These are phyloP conservation scores for Tineola bisselliella DNA, from an alignment of 2,888 invertebrate species.

Conservation along the genomic window DNA sequence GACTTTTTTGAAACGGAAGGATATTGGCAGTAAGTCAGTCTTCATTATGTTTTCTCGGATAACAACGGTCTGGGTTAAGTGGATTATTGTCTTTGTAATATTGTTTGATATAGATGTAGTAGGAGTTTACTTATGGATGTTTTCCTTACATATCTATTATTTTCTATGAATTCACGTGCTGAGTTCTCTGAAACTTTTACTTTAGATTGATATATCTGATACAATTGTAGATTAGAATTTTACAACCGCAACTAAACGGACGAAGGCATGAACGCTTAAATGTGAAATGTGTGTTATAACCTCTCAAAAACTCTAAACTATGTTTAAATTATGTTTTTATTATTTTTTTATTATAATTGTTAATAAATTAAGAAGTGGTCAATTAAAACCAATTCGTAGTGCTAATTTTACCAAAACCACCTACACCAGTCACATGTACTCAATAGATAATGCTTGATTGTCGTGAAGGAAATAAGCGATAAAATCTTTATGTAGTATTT, in stretches of 20 bases:
- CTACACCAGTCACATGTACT: too few species aligned
- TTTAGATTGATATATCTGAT: neutral
- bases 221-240: too few species aligned
- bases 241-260: too few species aligned
- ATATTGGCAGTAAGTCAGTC: slow-evolving; percentile 15
- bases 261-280: too few species aligned
- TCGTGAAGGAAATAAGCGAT: neutral
- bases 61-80: slow-evolving; percentile 16
- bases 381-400: too few species aligned
- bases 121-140: neutral
- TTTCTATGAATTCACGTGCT: neutral
- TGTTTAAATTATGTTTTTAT: neutral
- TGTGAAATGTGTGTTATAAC: too few species aligned
- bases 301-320: too few species aligned
- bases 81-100: slow-evolving; percentile 21
- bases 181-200: neutral
- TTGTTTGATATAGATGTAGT: neutral
- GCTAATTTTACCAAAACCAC: too few species aligned
- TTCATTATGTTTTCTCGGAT: slow-evolving; percentile 15
- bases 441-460: neutral
- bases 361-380: too few species aligned
- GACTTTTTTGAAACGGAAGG: slow-evolving; percentile 9
- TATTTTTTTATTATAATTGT: neutral
- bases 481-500: too few species aligned
- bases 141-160: neutral